Conservation (phyloP, 2,888 invertebrate genomes). For the Pomacea canaliculata region DNA sequence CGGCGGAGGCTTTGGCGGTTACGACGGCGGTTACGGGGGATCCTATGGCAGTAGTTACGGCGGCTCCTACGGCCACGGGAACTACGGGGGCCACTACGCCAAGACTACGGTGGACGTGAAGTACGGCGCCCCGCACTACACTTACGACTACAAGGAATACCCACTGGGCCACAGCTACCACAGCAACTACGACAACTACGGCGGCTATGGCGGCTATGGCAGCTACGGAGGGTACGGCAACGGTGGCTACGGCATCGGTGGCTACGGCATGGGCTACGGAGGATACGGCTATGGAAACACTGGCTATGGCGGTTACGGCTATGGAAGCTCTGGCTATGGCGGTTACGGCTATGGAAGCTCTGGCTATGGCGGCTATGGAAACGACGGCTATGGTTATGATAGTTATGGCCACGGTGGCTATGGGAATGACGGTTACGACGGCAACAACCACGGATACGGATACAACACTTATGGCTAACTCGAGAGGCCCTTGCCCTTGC, state of each 20-base stretch:
- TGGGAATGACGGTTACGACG: no score
- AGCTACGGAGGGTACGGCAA: background rate
- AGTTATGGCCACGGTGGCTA: background rate
- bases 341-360: background rate
- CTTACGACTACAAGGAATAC: constrained; percentile 4
- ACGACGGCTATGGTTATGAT: background rate
- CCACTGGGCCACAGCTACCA: constrained; percentile 13
- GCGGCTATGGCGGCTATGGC: background rate
- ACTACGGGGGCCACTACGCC: background rate
- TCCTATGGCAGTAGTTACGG: background rate
- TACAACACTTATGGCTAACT: no score
- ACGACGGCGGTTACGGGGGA: background rate
- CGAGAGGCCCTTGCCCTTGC: no score
- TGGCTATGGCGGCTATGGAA: background rate
- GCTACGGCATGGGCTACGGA: background rate
- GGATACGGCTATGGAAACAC: background rate
- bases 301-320: background rate
- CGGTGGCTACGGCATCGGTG: background rate
- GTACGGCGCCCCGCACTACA: constrained; percentile 7
- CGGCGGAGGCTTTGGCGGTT: background rate
- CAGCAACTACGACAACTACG: constrained; percentile 12
- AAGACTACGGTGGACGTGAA: constrained; percentile 11
- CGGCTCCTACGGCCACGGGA: background rate
- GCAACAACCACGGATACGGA: no score
- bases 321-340: background rate